phyloP scores from a whole-genome alignment of 2,797 vertebrate genomes.

The Labeo calbasu region DNA sequence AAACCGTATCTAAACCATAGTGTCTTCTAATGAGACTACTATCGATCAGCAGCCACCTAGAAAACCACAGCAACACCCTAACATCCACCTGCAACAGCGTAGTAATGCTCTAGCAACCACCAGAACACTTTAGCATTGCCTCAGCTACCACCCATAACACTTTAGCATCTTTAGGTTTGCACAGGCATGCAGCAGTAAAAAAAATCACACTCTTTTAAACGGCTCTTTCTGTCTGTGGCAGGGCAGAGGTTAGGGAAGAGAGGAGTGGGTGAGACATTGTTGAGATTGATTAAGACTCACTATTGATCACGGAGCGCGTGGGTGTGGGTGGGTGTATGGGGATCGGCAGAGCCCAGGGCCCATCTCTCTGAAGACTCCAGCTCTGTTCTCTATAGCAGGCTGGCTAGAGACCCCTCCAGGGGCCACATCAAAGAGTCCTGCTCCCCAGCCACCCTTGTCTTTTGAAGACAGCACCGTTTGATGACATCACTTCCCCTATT shows the following conservation, averaged over 20 bases:
- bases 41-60: not conserved
- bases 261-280: conserved; percentile 68
- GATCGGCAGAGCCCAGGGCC: conserved; percentile 64
- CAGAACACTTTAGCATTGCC: not conserved
- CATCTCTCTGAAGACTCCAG: conserved; percentile 71
- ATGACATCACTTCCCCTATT: conserved; percentile 76
- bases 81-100: too few species aligned
- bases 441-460: conserved; percentile 59
- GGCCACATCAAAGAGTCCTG: conserved; percentile 76
- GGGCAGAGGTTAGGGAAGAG: conserved; percentile 53
- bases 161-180: not conserved
- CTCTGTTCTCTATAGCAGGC: conserved; percentile 72
- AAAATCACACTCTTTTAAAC: conserved; percentile 9
- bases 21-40: not conserved
- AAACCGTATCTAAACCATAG: not conserved
- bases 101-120: too few species aligned
- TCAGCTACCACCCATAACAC: not conserved
- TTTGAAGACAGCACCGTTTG: conserved; percentile 76
- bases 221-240: conserved; percentile 37
- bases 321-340: conserved; percentile 66
- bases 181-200: not conserved
- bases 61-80: not conserved
- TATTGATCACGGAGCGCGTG: conserved; percentile 75
- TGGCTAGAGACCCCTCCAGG: conserved; percentile 63
- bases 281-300: conserved; percentile 75